Percentiles rank a stretch among this genome's conserved stretches.
phyloP scores from a whole-genome alignment of 2,888 invertebrate species.

The Opisthograptis luteolata region DNA sequence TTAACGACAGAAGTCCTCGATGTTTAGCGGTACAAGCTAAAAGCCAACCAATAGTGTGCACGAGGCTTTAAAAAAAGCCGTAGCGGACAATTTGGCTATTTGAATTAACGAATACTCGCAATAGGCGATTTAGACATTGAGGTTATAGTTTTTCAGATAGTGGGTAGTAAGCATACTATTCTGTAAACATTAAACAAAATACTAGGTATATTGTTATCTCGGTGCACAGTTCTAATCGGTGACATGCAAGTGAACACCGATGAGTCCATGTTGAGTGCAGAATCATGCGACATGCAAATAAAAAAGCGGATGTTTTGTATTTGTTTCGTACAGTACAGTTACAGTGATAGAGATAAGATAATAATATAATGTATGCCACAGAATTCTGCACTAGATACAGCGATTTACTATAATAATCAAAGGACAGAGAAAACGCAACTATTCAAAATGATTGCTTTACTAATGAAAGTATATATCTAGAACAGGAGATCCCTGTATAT shows the following conservation, averaged over 20 bases:
- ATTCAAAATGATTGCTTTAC: neutral
- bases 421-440: constrained; percentile 7
- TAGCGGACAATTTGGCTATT: too few relatives aligned
- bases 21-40: too few relatives aligned
- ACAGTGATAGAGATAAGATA: neutral
- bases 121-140: too few relatives aligned
- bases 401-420: neutral
- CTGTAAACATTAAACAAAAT: neutral
- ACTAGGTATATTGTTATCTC: constrained; percentile 19
- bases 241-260: constrained; percentile 36
- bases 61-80: too few relatives aligned
- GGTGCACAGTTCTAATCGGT: constrained; percentile 17
- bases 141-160: too few relatives aligned
- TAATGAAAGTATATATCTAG: too few relatives aligned
- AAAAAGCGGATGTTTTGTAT: constrained; percentile 1
- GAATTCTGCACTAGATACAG: constrained; percentile 18
- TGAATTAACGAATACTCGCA: too few relatives aligned
- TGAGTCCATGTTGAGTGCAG: constrained; percentile 21
- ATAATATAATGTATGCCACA: constrained; percentile 11
- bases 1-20: too few relatives aligned
- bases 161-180: too few relatives aligned
- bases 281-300: constrained; percentile 33
- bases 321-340: neutral
- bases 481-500: too few relatives aligned
- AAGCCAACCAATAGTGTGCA: too few relatives aligned